phyloP scores from a whole-genome alignment of 2,888 invertebrate species.

The Allophyes oxyacanthae region DNA sequence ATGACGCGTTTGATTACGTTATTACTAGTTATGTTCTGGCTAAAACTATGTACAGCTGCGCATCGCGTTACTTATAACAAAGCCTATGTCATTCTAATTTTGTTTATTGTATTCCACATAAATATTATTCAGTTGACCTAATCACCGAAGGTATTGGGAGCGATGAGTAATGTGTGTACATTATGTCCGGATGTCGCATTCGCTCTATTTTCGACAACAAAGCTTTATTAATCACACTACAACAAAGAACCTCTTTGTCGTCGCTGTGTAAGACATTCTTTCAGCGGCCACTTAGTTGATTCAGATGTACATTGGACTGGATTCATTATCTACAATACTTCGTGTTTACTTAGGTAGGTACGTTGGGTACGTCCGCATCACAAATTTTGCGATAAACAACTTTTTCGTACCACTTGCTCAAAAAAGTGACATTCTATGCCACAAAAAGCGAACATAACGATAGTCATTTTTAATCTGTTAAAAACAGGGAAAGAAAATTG shows the following conservation, averaged over 20 bases:
- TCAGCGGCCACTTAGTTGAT: slow-evolving; percentile 10
- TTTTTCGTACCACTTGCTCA: not conserved
- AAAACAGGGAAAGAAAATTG: no score
- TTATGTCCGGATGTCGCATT: slow-evolving; percentile 13
- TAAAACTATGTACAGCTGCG: no score
- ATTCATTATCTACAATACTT: slow-evolving; percentile 2
- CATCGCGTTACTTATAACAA: no score
- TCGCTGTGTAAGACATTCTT: slow-evolving; percentile 1
- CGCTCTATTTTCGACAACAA: slow-evolving; percentile 26
- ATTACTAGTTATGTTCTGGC: no score
- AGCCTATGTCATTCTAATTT: no score
- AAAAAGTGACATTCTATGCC: no score
- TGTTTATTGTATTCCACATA: not conserved
- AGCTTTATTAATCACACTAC: slow-evolving; percentile 10
- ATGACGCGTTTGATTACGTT: no score
- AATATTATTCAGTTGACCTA: not conserved
- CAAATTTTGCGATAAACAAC: no score
- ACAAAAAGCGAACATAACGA: no score
- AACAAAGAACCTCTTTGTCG: slow-evolving; percentile 10
- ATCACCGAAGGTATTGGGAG: not conserved
- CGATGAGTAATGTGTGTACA: not conserved
- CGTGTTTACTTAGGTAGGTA: not conserved
- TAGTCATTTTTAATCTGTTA: no score
- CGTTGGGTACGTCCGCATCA: not conserved
- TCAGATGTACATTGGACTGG: slow-evolving; percentile 18